phyloP scores from a whole-genome alignment of 2,113 vertebrate genomes.

The Uropsilus gracilis region DNA sequence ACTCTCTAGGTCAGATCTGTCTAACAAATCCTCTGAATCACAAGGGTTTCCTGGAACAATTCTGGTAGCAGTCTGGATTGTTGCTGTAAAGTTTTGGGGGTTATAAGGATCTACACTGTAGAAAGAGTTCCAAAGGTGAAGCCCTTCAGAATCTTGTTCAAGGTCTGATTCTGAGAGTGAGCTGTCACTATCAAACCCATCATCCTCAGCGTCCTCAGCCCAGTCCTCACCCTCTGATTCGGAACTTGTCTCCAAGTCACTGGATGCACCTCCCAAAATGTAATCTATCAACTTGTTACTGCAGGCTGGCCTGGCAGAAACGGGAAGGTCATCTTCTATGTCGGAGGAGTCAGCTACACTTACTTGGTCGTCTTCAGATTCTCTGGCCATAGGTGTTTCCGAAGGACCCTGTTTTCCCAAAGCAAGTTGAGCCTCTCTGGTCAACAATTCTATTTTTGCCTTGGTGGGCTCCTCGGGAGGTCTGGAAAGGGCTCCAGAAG shows the following conservation, averaged over 20 bases:
- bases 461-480: not conserved
- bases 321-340: not conserved
- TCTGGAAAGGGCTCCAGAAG: not conserved
- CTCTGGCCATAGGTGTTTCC: not conserved
- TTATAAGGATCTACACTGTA: slow-evolving; percentile 91
- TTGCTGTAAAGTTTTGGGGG: slow-evolving; percentile 92
- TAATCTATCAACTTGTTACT: slow-evolving; percentile 94
- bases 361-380: not conserved
- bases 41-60: not conserved
- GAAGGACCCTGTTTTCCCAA: not conserved
- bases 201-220: slow-evolving; percentile 84
- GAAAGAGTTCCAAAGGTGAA: slow-evolving; percentile 91
- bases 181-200: slow-evolving; percentile 93
- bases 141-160: slow-evolving; percentile 81
- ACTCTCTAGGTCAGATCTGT: slow-evolving; percentile 40
- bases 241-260: slow-evolving; percentile 84
- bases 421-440: not conserved
- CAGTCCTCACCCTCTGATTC: slow-evolving; percentile 83
- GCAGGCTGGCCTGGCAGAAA: slow-evolving; percentile 83
- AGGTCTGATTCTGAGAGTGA: slow-evolving; percentile 85
- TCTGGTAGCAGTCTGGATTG: slow-evolving; percentile 82
- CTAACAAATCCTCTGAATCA: not conserved
- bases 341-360: slow-evolving; percentile 42
- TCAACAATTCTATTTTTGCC: slow-evolving; percentile 30
- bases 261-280: slow-evolving; percentile 92